Evolutionary conservation across 2,113 vertebrate species (phyloP).

Genomic region (Peromyscus leucopus): DNA sequence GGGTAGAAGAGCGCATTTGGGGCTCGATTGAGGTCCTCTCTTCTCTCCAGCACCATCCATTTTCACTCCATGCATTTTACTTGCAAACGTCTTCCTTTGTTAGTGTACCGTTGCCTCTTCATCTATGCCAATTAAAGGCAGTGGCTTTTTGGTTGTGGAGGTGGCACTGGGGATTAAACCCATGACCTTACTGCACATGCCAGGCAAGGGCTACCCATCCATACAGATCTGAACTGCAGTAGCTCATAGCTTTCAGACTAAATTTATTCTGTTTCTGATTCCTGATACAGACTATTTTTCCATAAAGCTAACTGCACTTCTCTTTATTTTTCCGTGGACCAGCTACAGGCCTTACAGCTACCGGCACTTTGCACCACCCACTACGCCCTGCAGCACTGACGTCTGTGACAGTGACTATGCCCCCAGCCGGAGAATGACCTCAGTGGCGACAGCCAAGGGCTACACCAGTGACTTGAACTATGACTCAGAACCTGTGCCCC

Average conservation of each 20-base stretch:
- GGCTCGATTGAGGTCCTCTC: not conserved
- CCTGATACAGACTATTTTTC: not conserved
- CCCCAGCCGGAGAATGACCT: conserved; percentile 90
- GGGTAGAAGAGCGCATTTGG: not conserved
- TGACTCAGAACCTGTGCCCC: conserved; percentile 97
- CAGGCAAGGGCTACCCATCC: not conserved
- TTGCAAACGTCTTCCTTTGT: not conserved
- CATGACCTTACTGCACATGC: not conserved
- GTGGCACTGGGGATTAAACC: not conserved
- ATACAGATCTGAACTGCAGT: not conserved
- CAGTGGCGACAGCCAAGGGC: conserved; percentile 89
- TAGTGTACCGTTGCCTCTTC: not conserved
- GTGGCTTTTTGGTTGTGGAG: not conserved
- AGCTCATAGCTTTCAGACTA: not conserved
- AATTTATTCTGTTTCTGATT: not conserved
- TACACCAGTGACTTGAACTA: conserved; percentile 98
- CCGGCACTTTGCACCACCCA: conserved; percentile 97
- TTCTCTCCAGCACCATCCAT: not conserved
- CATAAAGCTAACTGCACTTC: not conserved
- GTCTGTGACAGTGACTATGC: conserved; percentile 98
- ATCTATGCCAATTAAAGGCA: not conserved
- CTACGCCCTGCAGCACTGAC: conserved; percentile 98
- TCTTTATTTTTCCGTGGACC: not conserved
- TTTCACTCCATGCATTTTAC: not conserved
- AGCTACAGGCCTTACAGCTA: conserved; percentile 98